These are phyloP conservation scores for Parnassius orleans DNA, from an alignment of 2,888 invertebrate genomes.

Conservation along the genomic window DNA sequence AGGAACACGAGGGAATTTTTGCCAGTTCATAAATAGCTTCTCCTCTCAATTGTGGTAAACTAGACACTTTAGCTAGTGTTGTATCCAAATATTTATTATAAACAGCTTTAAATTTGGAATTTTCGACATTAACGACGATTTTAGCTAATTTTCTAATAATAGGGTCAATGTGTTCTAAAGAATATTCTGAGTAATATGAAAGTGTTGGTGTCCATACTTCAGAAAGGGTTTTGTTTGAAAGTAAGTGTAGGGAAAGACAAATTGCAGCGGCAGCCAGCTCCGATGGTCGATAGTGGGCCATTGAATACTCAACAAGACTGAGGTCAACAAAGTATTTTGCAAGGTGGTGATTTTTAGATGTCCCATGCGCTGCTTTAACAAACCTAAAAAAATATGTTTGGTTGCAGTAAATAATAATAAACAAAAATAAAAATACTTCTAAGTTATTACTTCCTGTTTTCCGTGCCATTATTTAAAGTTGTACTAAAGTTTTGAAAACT, in stretches of 20 bases:
- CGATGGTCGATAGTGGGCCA: slow-evolving; percentile 91
- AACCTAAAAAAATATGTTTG: slow-evolving; percentile 65
- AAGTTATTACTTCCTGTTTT: too few relatives aligned
- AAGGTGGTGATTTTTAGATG: slow-evolving; percentile 85
- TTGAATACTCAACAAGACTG: slow-evolving; percentile 88
- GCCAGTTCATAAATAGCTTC: slow-evolving; percentile 54
- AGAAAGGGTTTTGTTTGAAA: slow-evolving; percentile 72
- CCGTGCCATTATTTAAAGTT: too few relatives aligned
- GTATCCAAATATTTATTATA: slow-evolving; percentile 82
- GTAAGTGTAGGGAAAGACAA: slow-evolving; percentile 83
- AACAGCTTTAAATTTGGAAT: slow-evolving; percentile 86
- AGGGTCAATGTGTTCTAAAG: slow-evolving; percentile 84
- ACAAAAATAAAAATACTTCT: too few relatives aligned
- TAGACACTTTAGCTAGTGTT: slow-evolving; percentile 84
- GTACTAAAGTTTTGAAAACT: too few relatives aligned
- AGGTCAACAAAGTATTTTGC: slow-evolving; percentile 96
- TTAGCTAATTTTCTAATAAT: slow-evolving; percentile 85
- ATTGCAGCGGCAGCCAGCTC: slow-evolving; percentile 90
- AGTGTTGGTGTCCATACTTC: slow-evolving; percentile 88
- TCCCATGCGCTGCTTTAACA: slow-evolving; percentile 82
- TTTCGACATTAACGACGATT: slow-evolving; percentile 84
- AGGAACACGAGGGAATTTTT: slow-evolving; percentile 3
- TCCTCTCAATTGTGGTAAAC: slow-evolving; percentile 82
- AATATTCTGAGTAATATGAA: slow-evolving; percentile 88
- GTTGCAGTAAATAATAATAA: too few relatives aligned